These are phyloP conservation scores for Okamejei kenojei DNA, from an alignment of 2,797 vertebrate genomes.

Conservation along the genomic window DNA sequence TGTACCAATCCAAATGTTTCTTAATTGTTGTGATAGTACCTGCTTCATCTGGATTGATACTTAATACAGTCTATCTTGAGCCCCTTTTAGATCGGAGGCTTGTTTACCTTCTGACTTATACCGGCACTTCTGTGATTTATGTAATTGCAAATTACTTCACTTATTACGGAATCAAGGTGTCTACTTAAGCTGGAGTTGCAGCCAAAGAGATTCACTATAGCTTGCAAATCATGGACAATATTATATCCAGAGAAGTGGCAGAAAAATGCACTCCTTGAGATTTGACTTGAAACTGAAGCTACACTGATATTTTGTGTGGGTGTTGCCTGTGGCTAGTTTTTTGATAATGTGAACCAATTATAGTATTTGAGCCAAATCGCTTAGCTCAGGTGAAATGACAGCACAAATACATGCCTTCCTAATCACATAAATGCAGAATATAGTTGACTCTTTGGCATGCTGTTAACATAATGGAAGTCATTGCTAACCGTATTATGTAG, in stretches of 20 bases:
- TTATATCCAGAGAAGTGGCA: constrained; percentile 9
- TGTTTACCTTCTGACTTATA: background rate
- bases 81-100: background rate
- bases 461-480: constrained; percentile 9
- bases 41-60: too few relatives aligned
- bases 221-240: background rate
- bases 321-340: background rate
- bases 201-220: background rate
- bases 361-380: constrained; percentile 8
- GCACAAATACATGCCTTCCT: background rate
- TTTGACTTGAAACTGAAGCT: background rate
- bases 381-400: constrained; percentile 14
- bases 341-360: constrained; percentile 11
- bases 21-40: too few relatives aligned
- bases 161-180: background rate
- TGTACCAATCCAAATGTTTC: too few relatives aligned
- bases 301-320: constrained; percentile 13
- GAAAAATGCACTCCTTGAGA: constrained; percentile 10
- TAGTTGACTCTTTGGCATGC: background rate
- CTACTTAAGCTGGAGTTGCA: background rate
- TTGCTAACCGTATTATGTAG: background rate
- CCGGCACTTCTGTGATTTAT: background rate
- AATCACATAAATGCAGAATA: background rate
- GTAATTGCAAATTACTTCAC: background rate
- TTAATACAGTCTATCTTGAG: background rate